Evolutionary conservation across 2,113 vertebrate genomes (phyloP).

Genomic region (Arvicanthis niloticus): DNA sequence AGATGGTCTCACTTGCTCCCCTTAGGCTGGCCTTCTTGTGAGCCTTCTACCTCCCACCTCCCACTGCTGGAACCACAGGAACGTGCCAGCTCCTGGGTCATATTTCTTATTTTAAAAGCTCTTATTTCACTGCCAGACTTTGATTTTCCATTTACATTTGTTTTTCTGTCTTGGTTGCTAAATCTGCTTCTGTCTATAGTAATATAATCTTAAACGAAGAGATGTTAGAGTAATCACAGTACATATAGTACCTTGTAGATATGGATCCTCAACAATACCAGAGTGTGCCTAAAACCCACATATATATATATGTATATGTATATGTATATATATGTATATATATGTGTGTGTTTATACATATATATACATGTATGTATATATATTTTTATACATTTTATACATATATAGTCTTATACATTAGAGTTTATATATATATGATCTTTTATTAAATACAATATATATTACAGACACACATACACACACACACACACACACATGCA

Average conservation of each 20-base stretch:
- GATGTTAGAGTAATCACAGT: neutral
- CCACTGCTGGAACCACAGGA: too few species aligned
- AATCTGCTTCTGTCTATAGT: neutral
- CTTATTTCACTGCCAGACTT: neutral
- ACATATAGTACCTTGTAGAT: neutral
- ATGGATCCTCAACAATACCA: neutral
- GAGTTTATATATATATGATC: too few species aligned
- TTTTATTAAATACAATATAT: too few species aligned
- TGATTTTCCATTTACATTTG: neutral
- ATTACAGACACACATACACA: neutral
- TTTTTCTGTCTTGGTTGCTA: neutral
- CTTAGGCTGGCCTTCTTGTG: neutral
- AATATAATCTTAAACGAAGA: neutral
- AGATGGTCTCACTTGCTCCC: neutral
- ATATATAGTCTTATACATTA: too few species aligned
- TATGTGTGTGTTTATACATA: neutral
- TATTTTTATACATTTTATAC: too few species aligned
- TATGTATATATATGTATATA: too few species aligned
- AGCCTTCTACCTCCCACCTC: neutral
- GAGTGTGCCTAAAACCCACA: neutral
- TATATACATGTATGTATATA: too few species aligned
- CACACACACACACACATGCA: neutral
- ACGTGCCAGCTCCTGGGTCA: neutral
- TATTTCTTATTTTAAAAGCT: neutral
- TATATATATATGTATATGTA: neutral